phyloP scores from a whole-genome alignment of 2,113 vertebrate genomes.

The Anas platyrhynchos region DNA sequence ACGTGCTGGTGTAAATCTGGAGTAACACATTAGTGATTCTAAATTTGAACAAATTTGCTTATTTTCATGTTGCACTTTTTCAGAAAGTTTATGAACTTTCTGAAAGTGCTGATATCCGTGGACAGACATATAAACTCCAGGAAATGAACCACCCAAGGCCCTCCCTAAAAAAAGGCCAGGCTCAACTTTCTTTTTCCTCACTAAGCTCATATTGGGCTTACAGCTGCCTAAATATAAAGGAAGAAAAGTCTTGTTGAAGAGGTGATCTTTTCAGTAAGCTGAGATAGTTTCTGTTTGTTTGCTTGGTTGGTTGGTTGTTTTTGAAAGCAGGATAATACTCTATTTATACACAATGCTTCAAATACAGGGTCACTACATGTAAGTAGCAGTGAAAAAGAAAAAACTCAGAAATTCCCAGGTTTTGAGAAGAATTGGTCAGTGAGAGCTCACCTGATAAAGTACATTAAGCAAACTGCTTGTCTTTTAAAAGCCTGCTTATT shows the following conservation, averaged over 20 bases:
- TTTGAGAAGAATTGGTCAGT: neutral
- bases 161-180: neutral
- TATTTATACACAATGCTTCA: neutral
- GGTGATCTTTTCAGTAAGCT: neutral
- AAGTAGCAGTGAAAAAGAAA: neutral
- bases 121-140: neutral
- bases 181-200: neutral
- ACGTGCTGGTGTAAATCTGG: neutral
- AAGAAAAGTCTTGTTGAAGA: neutral
- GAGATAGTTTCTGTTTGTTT: neutral
- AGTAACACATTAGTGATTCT: neutral
- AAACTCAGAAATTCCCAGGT: neutral
- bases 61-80: neutral
- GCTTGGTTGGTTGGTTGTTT: neutral
- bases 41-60: neutral
- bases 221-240: neutral
- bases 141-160: neutral
- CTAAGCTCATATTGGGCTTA: neutral
- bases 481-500: accelerated
- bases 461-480: neutral
- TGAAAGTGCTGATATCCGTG: neutral
- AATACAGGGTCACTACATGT: neutral
- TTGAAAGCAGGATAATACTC: neutral
- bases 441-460: neutral
- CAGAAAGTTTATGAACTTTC: neutral